Conservation (phyloP, 1,140 invertebrate species). For the Centruroides sculpturatus region DNA sequence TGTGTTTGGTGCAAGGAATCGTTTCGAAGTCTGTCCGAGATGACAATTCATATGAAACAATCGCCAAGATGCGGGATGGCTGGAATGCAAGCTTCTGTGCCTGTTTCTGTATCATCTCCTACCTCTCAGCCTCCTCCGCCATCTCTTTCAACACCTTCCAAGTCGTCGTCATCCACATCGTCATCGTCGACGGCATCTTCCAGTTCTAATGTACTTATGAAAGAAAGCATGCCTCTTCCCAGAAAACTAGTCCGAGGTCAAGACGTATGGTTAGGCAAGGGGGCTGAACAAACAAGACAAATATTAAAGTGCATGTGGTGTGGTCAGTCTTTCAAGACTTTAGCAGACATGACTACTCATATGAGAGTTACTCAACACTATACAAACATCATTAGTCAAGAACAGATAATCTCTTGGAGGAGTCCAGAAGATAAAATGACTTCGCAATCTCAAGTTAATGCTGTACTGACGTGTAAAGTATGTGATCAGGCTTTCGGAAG, state of each 20-base stretch:
- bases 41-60: constrained; percentile 88
- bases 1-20: constrained; percentile 92
- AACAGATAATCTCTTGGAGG: constrained; percentile 90
- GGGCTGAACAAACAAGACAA: constrained; percentile 89
- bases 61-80: constrained; percentile 63
- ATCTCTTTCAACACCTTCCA: neutral
- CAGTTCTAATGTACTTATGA: constrained; percentile 8
- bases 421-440: constrained; percentile 56
- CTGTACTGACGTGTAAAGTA: constrained; percentile 89
- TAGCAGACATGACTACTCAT: constrained; percentile 93
- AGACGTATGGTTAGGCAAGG: constrained; percentile 95
- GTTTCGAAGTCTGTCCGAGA: constrained; percentile 69
- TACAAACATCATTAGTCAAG: constrained; percentile 90
- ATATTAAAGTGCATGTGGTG: constrained; percentile 99
- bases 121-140: constrained; percentile 1
- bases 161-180: neutral
- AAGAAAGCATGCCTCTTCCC: constrained; percentile 38
- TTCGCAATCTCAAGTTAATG: constrained; percentile 68
- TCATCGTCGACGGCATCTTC: constrained; percentile 3
- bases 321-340: constrained; percentile 80
- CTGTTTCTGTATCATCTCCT: neutral
- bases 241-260: constrained; percentile 90
- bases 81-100: constrained; percentile 18
- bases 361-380: constrained; percentile 99
- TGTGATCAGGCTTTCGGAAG: constrained; percentile 91